These are phyloP conservation scores for Microctonus aethiopoides DNA, from an alignment of 2,888 invertebrate genomes.

Conservation along the genomic window DNA sequence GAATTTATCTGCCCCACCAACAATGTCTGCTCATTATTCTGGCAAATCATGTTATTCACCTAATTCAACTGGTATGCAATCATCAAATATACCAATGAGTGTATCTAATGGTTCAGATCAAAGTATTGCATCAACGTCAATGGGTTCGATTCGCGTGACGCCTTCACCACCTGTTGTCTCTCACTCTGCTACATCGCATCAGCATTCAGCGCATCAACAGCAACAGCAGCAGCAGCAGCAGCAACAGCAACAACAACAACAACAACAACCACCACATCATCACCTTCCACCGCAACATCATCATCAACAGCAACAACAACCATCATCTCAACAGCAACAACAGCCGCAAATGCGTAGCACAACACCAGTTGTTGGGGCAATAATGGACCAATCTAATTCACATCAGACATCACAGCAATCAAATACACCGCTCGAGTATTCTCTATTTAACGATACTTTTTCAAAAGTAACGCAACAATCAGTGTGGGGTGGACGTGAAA, in stretches of 20 bases:
- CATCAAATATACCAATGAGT: constrained; percentile 44
- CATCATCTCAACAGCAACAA: constrained; percentile 48
- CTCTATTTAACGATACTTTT: constrained; percentile 85
- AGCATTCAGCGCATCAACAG: constrained; percentile 33
- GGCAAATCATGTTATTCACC: constrained; percentile 57
- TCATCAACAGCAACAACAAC: constrained; percentile 50
- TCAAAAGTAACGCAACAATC: constrained; percentile 75
- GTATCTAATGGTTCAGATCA: constrained; percentile 51
- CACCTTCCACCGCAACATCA: constrained; percentile 53
- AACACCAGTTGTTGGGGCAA: constrained; percentile 54
- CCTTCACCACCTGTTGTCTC: constrained; percentile 54
- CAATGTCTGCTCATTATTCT: constrained; percentile 51
- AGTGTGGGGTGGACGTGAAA: constrained; percentile 73
- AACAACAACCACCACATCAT: constrained; percentile 56
- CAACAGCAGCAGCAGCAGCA: constrained; percentile 45
- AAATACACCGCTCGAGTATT: constrained; percentile 80
- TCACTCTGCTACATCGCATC: constrained; percentile 40
- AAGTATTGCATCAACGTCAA: constrained; percentile 46
- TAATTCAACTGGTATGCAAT: constrained; percentile 54
- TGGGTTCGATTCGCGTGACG: constrained; percentile 55
- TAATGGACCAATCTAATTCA: constrained; percentile 55
- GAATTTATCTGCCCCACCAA: constrained; percentile 58
- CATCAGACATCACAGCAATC: constrained; percentile 56
- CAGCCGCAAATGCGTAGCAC: constrained; percentile 51
- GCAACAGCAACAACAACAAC: constrained; percentile 55